Percentiles rank a stretch among this genome's conserved stretches.
Evolutionary conservation across 2,113 vertebrate genomes (phyloP).

Genomic region (Penelope pileata): DNA sequence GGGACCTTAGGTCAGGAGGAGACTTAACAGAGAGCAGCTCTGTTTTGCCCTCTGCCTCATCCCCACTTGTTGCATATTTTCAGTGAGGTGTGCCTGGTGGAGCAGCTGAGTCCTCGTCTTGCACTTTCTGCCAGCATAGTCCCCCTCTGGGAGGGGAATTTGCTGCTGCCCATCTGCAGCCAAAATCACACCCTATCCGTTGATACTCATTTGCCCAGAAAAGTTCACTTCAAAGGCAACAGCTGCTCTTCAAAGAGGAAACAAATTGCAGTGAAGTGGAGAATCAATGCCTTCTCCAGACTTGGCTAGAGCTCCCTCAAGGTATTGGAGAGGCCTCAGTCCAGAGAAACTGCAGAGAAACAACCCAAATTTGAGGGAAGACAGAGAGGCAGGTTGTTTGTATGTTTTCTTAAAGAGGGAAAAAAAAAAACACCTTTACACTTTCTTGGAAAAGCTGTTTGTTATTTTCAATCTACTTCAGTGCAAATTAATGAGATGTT

Average conservation of each 20-base stretch:
- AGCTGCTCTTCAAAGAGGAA: constrained; percentile 55
- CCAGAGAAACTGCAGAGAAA: not conserved
- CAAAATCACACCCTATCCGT: not conserved
- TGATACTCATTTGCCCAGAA: not conserved
- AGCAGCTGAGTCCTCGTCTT: not conserved
- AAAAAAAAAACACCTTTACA: not conserved
- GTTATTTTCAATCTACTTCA: not conserved
- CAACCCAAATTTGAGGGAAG: not conserved
- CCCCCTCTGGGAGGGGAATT: not conserved
- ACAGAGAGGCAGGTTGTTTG: not conserved
- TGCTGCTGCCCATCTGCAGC: not conserved
- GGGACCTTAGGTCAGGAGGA: not conserved
- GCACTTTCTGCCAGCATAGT: not conserved
- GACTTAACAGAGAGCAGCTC: not conserved
- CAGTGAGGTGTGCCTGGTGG: not conserved
- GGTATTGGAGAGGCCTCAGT: not conserved
- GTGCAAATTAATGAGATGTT: not conserved
- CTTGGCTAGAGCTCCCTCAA: not conserved
- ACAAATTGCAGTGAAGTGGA: constrained; percentile 5
- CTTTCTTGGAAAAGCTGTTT: not conserved
- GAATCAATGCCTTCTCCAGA: not conserved
- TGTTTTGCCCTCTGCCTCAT: not conserved
- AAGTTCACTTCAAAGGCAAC: constrained; percentile 48
- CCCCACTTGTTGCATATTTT: not conserved
- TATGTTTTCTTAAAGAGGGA: not conserved